Conservation (phyloP, 1,140 invertebrate genomes). For the Heliconius eleuchia region DNA sequence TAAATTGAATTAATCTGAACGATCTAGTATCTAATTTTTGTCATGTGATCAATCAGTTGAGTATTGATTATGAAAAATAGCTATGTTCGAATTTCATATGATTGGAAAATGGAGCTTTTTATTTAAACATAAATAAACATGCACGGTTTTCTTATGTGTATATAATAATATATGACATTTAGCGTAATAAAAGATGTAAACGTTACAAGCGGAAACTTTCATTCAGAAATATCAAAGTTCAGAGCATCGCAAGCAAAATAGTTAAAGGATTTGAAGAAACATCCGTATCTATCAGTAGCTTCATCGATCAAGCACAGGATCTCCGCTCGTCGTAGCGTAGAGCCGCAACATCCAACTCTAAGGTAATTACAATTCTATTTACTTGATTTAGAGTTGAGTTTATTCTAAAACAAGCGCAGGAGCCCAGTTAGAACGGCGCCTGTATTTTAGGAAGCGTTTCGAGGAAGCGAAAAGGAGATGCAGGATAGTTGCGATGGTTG, state of each 20-base stretch:
- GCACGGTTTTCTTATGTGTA: background rate
- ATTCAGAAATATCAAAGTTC: background rate
- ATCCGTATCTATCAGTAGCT: conserved; percentile 29
- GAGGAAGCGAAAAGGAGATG: conserved; percentile 63
- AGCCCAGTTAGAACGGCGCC: conserved; percentile 56
- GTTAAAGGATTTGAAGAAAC: conserved; percentile 17
- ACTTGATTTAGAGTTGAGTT: conserved; percentile 42
- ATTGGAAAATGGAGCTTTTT: too few relatives aligned
- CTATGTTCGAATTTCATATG: too few relatives aligned
- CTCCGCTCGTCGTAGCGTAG: conserved; percentile 72
- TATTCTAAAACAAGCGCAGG: conserved; percentile 38
- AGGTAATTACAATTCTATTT: conserved; percentile 50
- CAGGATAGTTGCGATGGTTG: conserved; percentile 40
- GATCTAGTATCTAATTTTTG: too few relatives aligned
- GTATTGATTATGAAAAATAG: too few relatives aligned
- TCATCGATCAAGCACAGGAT: conserved; percentile 70
- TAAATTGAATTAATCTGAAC: too few relatives aligned
- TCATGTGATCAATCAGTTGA: too few relatives aligned
- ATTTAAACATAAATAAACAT: background rate
- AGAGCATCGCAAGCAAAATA: conserved; percentile 6
- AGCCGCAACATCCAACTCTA: conserved; percentile 54
- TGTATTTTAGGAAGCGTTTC: conserved; percentile 79
- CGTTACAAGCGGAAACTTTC: background rate
- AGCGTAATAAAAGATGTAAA: background rate
- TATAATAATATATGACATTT: background rate